These are phyloP conservation scores for Tupaia chinensis DNA, from an alignment of 2,113 vertebrate genomes.

Conservation along the genomic window DNA sequence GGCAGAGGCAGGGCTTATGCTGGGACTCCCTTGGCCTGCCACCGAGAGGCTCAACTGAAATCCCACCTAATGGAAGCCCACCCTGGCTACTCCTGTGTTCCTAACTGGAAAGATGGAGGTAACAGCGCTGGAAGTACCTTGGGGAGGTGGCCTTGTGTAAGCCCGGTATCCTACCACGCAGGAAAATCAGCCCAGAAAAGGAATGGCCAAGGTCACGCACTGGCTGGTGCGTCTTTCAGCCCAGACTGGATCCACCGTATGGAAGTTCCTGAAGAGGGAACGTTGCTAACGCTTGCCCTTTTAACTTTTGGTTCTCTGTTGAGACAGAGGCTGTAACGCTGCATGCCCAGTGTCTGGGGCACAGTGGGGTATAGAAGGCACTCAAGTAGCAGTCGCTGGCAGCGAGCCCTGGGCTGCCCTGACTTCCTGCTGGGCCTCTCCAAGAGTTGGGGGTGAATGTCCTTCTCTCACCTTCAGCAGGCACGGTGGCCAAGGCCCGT, in stretches of 20 bases:
- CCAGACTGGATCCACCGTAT: neutral
- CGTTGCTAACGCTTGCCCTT: neutral
- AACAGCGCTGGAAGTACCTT: neutral
- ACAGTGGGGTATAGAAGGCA: neutral
- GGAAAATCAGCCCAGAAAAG: slow-evolving; percentile 9
- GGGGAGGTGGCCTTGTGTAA: neutral
- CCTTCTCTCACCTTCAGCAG: neutral
- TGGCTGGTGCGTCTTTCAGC: neutral
- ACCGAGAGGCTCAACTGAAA: neutral
- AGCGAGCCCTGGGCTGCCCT: neutral
- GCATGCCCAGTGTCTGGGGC: neutral
- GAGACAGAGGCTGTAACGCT: neutral
- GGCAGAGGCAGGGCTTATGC: neutral
- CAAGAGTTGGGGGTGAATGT: neutral
- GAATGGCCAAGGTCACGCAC: neutral
- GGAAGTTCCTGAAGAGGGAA: neutral
- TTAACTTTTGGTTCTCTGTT: neutral
- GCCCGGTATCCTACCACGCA: neutral
- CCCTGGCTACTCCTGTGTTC: neutral
- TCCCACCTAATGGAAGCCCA: neutral
- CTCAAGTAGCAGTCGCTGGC: neutral
- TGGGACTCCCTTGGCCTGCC: neutral
- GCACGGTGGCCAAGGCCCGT: neutral
- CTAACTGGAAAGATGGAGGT: neutral
- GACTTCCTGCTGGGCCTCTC: neutral